Evolutionary conservation across 2,113 vertebrate genomes (phyloP).

Genomic region (Ginglymostoma cirratum): DNA sequence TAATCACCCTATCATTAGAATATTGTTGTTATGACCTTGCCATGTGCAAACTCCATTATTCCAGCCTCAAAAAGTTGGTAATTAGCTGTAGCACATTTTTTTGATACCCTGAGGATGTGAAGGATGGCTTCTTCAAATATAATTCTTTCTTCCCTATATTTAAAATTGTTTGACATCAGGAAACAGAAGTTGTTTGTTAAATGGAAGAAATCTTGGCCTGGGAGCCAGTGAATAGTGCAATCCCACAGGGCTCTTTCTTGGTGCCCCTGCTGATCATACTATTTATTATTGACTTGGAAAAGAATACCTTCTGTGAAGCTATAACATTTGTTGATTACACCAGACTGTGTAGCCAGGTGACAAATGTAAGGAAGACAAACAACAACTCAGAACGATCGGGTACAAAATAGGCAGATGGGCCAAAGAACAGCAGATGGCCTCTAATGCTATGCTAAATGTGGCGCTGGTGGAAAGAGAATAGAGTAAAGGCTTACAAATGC

Average conservation of each 20-base stretch:
- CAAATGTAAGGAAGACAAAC: not conserved
- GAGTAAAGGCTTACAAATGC: not conserved
- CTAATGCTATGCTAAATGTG: not conserved
- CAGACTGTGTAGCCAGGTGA: conserved; percentile 21
- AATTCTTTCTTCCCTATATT: not conserved
- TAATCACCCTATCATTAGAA: not conserved
- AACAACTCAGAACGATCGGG: not conserved
- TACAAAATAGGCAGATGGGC: conserved; percentile 14
- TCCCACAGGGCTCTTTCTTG: not conserved
- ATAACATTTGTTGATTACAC: not conserved
- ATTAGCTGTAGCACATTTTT: not conserved
- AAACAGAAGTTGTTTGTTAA: not conserved
- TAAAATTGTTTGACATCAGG: not conserved
- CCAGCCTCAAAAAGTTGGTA: not conserved
- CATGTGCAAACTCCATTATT: not conserved
- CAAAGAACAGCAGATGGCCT: not conserved
- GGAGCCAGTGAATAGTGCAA: not conserved
- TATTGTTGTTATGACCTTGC: not conserved
- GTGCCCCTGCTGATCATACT: not conserved
- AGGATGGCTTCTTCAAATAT: not conserved
- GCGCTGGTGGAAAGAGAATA: not conserved
- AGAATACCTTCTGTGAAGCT: not conserved
- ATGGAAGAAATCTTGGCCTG: not conserved
- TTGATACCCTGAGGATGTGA: not conserved
- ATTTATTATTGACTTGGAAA: not conserved